Evolutionary conservation across 1,140 invertebrate genomes (phyloP).

Genomic region (Pogonomyrmex californicus): DNA sequence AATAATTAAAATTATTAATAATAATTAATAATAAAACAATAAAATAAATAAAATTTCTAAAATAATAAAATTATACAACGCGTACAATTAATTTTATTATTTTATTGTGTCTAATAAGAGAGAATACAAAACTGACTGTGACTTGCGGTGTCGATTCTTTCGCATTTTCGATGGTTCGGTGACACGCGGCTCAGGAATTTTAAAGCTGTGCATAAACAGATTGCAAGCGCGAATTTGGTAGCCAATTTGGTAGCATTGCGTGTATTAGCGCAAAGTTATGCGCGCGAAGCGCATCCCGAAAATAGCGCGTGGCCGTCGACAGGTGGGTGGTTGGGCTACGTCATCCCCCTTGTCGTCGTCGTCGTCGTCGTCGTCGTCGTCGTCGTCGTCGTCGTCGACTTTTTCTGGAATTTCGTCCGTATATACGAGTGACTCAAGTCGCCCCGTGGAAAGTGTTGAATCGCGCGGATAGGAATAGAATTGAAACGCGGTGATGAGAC

Average conservation of each 20-base stretch:
- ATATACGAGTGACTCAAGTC: conserved; percentile 62
- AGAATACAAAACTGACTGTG: neutral
- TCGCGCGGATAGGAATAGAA: conserved; percentile 67
- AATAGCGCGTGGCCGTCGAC: conserved; percentile 39
- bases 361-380: neutral
- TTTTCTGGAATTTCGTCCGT: conserved; percentile 43
- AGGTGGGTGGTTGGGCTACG: conserved; percentile 54
- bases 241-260: neutral
- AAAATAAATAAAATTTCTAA: too few relatives aligned
- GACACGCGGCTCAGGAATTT: neutral
- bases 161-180: too few relatives aligned
- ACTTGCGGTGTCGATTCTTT: neutral
- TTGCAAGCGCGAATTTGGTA: neutral
- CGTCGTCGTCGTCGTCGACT: neutral
- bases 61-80: too few relatives aligned
- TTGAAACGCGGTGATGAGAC: conserved; percentile 47
- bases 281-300: conserved; percentile 14
- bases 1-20: too few relatives aligned
- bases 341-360: conserved; percentile 16
- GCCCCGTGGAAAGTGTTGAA: conserved; percentile 52
- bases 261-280: conserved; percentile 33
- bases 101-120: neutral
- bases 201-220: neutral
- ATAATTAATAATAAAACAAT: too few relatives aligned
- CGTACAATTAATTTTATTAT: too few relatives aligned